These are phyloP conservation scores for Oxycera nigricornis DNA, from an alignment of 2,888 invertebrate species.

Conservation along the genomic window DNA sequence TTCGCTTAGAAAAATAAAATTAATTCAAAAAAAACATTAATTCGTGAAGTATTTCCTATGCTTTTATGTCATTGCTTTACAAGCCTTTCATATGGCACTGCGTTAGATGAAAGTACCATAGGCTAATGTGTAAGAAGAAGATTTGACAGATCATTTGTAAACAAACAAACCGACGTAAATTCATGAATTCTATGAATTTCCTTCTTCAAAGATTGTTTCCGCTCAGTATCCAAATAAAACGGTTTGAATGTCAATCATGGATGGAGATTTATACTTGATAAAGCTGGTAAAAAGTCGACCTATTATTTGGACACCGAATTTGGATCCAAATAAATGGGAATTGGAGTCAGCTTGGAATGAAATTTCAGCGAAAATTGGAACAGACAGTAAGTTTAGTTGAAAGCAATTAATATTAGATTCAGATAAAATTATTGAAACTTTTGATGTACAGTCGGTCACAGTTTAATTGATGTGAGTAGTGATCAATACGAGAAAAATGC, in stretches of 20 bases:
- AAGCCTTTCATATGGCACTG: too few relatives aligned
- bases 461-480: too few relatives aligned
- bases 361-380: slow-evolving; percentile 12
- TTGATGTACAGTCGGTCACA: too few relatives aligned
- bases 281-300: slow-evolving; percentile 33
- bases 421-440: too few relatives aligned
- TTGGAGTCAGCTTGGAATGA: slow-evolving; percentile 25
- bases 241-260: slow-evolving; percentile 10
- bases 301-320: slow-evolving; percentile 31
- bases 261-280: slow-evolving; percentile 41
- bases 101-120: too few relatives aligned
- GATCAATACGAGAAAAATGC: too few relatives aligned
- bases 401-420: neutral
- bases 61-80: too few relatives aligned
- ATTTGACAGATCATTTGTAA: neutral
- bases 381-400: slow-evolving; percentile 15
- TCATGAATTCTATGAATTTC: neutral
- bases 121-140: too few relatives aligned
- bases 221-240: neutral
- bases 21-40: too few relatives aligned
- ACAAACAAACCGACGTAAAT: neutral
- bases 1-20: too few relatives aligned
- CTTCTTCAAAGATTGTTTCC: neutral
- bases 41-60: too few relatives aligned
- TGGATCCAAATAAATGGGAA: neutral